Evolutionary conservation across 1,140 invertebrate species (phyloP).

Genomic region (Lamellibrachia luymesi): DNA sequence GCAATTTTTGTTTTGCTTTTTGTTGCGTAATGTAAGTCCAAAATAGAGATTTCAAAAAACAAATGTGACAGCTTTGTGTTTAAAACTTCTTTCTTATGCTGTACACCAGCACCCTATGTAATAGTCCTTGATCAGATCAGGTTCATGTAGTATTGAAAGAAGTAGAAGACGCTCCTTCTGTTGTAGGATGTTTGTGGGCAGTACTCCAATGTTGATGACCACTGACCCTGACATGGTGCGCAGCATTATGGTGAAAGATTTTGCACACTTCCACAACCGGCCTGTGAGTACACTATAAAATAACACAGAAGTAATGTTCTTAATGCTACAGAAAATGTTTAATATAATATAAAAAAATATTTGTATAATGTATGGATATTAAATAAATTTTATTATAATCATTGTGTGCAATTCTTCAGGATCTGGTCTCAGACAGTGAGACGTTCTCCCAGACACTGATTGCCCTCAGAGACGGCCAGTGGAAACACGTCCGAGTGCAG

Average conservation of each 20-base stretch:
- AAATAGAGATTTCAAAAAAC: no score
- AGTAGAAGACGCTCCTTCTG: neutral
- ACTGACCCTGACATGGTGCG: slow-evolving; percentile 44
- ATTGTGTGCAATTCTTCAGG: neutral
- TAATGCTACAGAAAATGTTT: no score
- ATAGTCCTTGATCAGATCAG: no score
- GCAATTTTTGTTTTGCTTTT: no score
- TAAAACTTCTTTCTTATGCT: no score
- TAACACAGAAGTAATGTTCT: neutral
- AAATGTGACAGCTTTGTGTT: no score
- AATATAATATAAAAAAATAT: no score
- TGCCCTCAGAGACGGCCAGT: slow-evolving; percentile 30
- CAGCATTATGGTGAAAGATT: slow-evolving; percentile 45
- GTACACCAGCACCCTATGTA: no score
- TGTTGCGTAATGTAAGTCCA: no score
- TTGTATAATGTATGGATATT: neutral
- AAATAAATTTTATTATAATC: neutral
- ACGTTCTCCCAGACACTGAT: neutral
- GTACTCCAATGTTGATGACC: slow-evolving; percentile 25
- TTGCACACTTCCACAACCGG: slow-evolving; percentile 39
- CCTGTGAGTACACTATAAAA: slow-evolving; percentile 31
- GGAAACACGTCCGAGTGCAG: slow-evolving; percentile 41
- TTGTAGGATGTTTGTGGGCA: neutral
- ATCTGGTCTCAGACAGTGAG: neutral
- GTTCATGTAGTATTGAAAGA: no score